These are phyloP conservation scores for Mormyrus proboscirostris DNA, from an alignment of 2,797 vertebrate genomes.

Conservation along the genomic window DNA sequence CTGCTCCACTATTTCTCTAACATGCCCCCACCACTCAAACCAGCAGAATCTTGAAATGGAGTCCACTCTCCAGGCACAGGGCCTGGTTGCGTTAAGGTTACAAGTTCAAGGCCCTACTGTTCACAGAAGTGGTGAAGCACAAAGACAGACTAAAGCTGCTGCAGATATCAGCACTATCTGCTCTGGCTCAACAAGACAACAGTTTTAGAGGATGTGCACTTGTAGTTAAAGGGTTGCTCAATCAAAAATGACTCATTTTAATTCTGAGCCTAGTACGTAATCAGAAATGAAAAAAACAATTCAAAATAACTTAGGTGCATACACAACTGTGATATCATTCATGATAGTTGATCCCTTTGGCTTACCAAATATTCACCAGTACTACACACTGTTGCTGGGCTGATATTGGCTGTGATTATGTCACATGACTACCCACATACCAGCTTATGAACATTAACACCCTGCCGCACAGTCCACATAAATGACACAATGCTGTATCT, in stretches of 20 bases:
- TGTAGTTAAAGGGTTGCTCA: not conserved
- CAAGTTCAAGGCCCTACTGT: not conserved
- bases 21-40: not conserved
- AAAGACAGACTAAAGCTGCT: not conserved
- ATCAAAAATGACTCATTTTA: not conserved
- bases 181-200: not conserved
- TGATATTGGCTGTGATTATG: not conserved
- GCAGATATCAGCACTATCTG: not conserved
- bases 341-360: not conserved
- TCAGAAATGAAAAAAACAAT: not conserved
- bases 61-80: not conserved
- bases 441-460: not conserved
- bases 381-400: not conserved
- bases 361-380: not conserved
- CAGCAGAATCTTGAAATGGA: not conserved
- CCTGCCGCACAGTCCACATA: not conserved
- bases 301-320: not conserved
- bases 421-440: not conserved
- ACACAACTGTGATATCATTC: not conserved
- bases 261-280: not conserved
- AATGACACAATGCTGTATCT: not conserved
- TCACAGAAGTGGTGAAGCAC: not conserved
- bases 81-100: not conserved
- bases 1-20: not conserved
- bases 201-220: not conserved